Base-by-base conservation (phyloP, 1,140 invertebrate species). In the Bactericera cockerelli region DNA sequence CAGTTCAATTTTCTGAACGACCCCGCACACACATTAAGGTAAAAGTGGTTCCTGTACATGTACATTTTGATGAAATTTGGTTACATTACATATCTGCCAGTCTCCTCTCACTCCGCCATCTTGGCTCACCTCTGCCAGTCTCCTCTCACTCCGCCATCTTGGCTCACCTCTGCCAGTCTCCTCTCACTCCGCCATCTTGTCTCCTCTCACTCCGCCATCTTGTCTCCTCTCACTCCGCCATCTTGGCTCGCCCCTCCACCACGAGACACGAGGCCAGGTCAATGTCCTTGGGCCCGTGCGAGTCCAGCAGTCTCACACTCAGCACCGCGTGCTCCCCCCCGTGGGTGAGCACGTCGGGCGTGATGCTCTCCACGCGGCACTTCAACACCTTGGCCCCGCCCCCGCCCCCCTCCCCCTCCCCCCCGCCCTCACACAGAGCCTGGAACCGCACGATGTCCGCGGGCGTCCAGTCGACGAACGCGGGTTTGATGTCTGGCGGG, bases 381-480 rank as follows among this genome's bases (percentile, higher is more conserved):
- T 49, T 49, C 8, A 49, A 49, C 8, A 22, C n/a, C 19, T 49
- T 49, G 33, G 10, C 16, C n/a, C n/a, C n/a, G n/a, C n/a, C n/a
- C n/a, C n/a, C n/a, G n/a, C n/a, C n/a, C n/a, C 26, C 36, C 55
- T 56, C 24, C 11, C 11, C 26, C 22, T 4, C 26, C 22, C 4
- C 56, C 28, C 49, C 57, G 3, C 54, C 25, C 14, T 57, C 13
- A 26, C 57, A 53, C 1, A 61, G 38, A 10, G 25, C 21, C 36
- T 53, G 55, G 13, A 56, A 28, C 2, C 26, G 1, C 1, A 62
- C 11, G 24, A 13, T 33, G 24, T 59, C 61, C n/a, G 39, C 58
- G 2, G 58, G 42, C 24, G 19, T 49, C 61, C 61, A 62, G 26
- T 59, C 61, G 1, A 26, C 53, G 26, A 39, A 33, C 13, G 36